Percentiles rank a stretch among this genome's conserved stretches.
Conservation (phyloP, 2,113 vertebrate genomes). For the Perca fluviatilis region DNA sequence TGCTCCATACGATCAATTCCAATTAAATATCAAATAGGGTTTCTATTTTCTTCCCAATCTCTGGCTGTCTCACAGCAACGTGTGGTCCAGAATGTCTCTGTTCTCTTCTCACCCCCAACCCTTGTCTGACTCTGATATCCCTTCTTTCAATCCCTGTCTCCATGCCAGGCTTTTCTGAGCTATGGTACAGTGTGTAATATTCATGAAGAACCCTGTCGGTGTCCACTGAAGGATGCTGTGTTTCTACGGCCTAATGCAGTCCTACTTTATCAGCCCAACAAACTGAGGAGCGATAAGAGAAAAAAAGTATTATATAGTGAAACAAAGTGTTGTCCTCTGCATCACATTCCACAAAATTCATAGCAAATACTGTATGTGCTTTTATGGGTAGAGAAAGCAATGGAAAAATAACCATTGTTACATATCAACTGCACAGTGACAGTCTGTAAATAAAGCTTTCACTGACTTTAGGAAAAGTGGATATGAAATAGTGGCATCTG, state of each 20-base stretch:
- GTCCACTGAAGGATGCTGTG: neutral
- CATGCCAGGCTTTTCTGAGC: slow-evolving; percentile 5
- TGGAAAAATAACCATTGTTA: neutral
- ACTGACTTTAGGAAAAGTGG: slow-evolving; percentile 15
- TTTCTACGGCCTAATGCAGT: neutral
- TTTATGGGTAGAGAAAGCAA: neutral
- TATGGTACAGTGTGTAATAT: slow-evolving; percentile 16
- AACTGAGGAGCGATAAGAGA: neutral
- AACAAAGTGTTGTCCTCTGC: neutral
- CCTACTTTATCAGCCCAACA: neutral
- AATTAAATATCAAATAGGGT: slow-evolving; percentile 77
- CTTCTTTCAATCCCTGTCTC: slow-evolving; percentile 22
- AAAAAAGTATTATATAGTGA: neutral
- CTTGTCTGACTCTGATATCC: slow-evolving; percentile 24
- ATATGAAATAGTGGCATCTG: slow-evolving; percentile 35
- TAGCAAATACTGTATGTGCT: neutral
- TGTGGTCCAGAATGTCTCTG: slow-evolving; percentile 44
- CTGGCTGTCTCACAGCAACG: slow-evolving; percentile 33
- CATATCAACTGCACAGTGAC: neutral
- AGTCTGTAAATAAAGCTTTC: slow-evolving; percentile 33
- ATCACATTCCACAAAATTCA: neutral
- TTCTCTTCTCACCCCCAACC: neutral
- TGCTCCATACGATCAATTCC: slow-evolving; percentile 74
- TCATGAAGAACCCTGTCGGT: slow-evolving; percentile 13
- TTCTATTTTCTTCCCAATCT: slow-evolving; percentile 51